Base-by-base conservation (phyloP, 1,140 invertebrate species). In the Saccostrea cuccullata region DNA sequence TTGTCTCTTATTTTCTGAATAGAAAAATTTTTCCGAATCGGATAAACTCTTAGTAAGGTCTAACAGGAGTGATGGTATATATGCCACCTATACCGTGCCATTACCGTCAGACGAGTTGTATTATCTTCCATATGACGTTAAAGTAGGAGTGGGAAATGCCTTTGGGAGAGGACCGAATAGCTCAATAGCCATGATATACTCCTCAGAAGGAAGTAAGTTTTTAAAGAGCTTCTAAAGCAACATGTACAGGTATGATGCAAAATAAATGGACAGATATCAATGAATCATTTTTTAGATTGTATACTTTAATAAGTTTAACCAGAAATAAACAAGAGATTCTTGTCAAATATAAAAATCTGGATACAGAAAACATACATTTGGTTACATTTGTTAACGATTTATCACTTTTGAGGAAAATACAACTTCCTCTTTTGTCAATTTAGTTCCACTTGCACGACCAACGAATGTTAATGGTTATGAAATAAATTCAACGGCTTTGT, bases 401-500 rank as follows among this genome's bases (percentile, higher is more conserved):
- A 9, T 47, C 47, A 47, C 6, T 47, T 47, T 47, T 47, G 47
- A 47, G 47, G 6, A 2, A 47, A 47, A 47, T 47, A 47, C 47
- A 47, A 6, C 47, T 9, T 67, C 60, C 5, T n/a, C 5, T 67
- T 67, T 56, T 83, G 30, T 56, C 83, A 17, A 82, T 88, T 0
- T 89, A 95, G 98, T 99, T 97, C 98, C 98, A 2, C 97, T 97
- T 92, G 97, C 97, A 26, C 97, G 98, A 11, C 98, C 98, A 15
- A 97, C 97, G 90, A 96, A 97, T 91, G 97, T 98, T 0, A 95
- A 96, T 30, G 97, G 98, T 0, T 90, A 95, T 12, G 96, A 97
- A 0, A 98, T 96, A 93, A 99, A 99, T 94, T 98, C 98, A 0
- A 99, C 98, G 0, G 97, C 98, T 40, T 96, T 99, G 55, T 98